A percentile compares a stretch with the other conserved stretches of the same genome.
Conservation (phyloP, 2,797 vertebrate species). For the Alauda arvensis region DNA sequence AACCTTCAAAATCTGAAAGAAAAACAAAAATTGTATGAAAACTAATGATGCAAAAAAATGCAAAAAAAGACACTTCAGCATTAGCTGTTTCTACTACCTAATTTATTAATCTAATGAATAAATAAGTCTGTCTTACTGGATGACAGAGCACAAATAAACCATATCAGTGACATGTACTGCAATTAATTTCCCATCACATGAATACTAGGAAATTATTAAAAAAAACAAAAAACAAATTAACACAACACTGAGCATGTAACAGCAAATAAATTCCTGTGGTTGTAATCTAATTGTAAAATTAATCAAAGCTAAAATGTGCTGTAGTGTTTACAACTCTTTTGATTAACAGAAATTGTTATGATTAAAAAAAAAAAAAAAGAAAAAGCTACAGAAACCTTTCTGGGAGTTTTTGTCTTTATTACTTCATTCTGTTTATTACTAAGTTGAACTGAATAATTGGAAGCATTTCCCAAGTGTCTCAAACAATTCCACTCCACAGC, state of each 20-base stretch:
- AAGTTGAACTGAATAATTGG: background rate
- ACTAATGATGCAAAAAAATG: background rate
- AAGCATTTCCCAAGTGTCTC: background rate
- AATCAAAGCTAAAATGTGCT: background rate
- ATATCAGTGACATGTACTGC: background rate
- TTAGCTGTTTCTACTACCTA: background rate
- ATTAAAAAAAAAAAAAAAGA: background rate
- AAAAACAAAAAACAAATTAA: background rate
- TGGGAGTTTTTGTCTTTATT: background rate
- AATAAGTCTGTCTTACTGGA: background rate
- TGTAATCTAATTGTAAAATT: background rate
- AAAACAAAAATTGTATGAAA: background rate
- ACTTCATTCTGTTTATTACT: background rate
- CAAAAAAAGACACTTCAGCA: background rate
- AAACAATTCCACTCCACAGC: background rate
- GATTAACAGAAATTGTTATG: background rate
- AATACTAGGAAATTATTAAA: background rate
- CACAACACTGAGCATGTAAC: background rate
- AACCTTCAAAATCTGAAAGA: background rate
- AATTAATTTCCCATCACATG: background rate
- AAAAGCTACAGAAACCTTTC: background rate
- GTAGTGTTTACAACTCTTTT: background rate
- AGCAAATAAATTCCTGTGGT: background rate
- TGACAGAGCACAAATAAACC: background rate
- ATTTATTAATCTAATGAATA: conserved; percentile 12